Evolutionary conservation across 2,888 invertebrate genomes (phyloP).

Genomic region (Cataglyphis altisquamis): DNA sequence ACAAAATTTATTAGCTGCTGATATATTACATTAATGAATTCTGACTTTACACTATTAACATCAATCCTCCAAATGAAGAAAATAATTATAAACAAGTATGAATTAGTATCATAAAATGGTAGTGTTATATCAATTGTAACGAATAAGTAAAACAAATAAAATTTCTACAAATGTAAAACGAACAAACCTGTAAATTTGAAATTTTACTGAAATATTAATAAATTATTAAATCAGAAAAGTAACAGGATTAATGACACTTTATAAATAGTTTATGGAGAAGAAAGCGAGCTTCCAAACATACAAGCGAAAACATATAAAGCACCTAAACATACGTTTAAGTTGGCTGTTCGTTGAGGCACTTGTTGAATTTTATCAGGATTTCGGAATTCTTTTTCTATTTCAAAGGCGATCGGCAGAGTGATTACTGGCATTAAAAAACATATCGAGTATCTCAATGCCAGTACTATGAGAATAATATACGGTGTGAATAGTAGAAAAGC

Average conservation of each 20-base stretch:
- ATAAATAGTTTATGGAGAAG: constrained; percentile 78
- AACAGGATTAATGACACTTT: constrained; percentile 2
- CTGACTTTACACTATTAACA: neutral
- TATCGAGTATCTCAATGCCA: constrained; percentile 93
- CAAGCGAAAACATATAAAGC: constrained; percentile 95
- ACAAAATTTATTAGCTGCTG: constrained; percentile 5
- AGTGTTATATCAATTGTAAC: neutral
- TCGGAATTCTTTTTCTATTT: constrained; percentile 95
- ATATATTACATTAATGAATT: neutral
- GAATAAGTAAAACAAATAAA: neutral
- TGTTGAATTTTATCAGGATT: constrained; percentile 92
- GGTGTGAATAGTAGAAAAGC: constrained; percentile 96
- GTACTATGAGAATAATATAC: constrained; percentile 95
- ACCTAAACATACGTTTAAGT: constrained; percentile 96
- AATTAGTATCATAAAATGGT: neutral
- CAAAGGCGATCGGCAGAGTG: constrained; percentile 95
- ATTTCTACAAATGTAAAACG: no score
- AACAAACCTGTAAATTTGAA: neutral
- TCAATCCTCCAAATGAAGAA: neutral
- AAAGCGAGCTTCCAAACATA: constrained; percentile 83
- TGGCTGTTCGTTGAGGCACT: constrained; percentile 96
- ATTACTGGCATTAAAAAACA: constrained; percentile 96
- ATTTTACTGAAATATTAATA: neutral
- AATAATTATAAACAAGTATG: neutral
- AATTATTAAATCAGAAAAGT: neutral